Base-by-base conservation (phyloP, 2,797 vertebrate species). In the Syncerus caffer region DNA sequence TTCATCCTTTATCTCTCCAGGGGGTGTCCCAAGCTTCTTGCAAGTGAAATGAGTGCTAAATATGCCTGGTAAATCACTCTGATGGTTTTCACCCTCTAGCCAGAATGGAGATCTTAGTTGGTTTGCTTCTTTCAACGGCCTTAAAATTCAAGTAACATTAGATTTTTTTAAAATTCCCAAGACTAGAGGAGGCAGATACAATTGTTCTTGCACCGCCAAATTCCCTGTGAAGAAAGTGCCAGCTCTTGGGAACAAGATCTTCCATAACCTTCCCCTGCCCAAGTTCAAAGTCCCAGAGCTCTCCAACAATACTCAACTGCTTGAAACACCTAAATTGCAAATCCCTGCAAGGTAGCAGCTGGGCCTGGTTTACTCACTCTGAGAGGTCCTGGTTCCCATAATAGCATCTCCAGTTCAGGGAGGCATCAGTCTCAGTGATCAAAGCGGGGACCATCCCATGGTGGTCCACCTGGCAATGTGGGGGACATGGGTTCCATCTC, bases 1-100 rank as follows among this genome's bases (percentile, higher is more conserved):
- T 97, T 97, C 97, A 96, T 98, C 53, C 62, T 96, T 94, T 97
- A 89, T 98, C 82, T 82, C 97, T 97, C 93, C 25, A 58, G 93
- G 89, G 96, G 71, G 53, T 74, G 89, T 97, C 95, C 91, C 76
- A 88, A 85, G 84, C 76, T 96, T 96, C 31, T 89, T 90, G 84
- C 95, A 90, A 97, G 94, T 93, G 57, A 95, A 97, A 93, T 92
- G 85, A 97, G 78, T 1, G 6, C 93, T 95, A 94, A 97, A 93
- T 95, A 67, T 97, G 58, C 86, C 94, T 67, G 67, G 86, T 88
- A 95, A 94, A 96, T 96, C 96, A 95, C 93, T 95, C 80, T 67
- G 93, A 93, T 96, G 89, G 76, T 85, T 97, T 97, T 87, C 76
- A 85, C 31, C 21, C 91, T 58, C 38, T 88, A 95, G 96, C 74